Evolutionary conservation across 2,797 vertebrate genomes (phyloP), one percentile per base, ranked within the genome.

Genomic region (Artibeus jamaicensis): DNA sequence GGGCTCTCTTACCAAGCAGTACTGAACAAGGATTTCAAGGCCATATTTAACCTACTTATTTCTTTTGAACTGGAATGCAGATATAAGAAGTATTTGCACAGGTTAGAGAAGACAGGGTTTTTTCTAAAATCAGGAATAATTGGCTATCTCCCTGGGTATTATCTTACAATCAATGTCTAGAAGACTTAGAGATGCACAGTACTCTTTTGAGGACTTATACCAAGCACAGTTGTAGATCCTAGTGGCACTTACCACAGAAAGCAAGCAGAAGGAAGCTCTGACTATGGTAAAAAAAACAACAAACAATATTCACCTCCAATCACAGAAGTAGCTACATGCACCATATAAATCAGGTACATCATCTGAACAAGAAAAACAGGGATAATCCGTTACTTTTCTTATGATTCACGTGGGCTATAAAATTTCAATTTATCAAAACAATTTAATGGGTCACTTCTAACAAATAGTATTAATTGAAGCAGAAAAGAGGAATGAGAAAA

Each of bases 301-400:
- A n/a, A 3, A 50, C 22, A 24, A 3, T 37, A 57, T 82, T 92
- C 3, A 39, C 77, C 78, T 11, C 3, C 26, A 59, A 34, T 39
- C 0, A 29, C 74, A 93, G 32, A 65, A 4, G 0, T 24, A 29
- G 32, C 29, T 18, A 14, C 5, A 37, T 71, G 34, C 37, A 5
- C 82, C 78, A 82, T 78, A 3, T 46, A 34, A 53, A 46, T 50
- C 73, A 74, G 78, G 42, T 34, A 24, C 2, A 39, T 79, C 68
- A 53, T 86, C 89, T 62, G 42, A 97, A 81, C 55, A 85, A 86
- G 87, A 97, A 55, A 24, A 53, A n/a, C 62, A 96, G 94, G 2
- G 0, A 44, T 71, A 96, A 92, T 18, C 81, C 37, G 10, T 78
- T 8, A 78, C 6, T 32, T 85, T 95, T 84, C 79, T 29, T 65